These are phyloP conservation scores for Eumacrocentrus americanus DNA, from an alignment of 2,888 invertebrate species.

Conservation along the genomic window DNA sequence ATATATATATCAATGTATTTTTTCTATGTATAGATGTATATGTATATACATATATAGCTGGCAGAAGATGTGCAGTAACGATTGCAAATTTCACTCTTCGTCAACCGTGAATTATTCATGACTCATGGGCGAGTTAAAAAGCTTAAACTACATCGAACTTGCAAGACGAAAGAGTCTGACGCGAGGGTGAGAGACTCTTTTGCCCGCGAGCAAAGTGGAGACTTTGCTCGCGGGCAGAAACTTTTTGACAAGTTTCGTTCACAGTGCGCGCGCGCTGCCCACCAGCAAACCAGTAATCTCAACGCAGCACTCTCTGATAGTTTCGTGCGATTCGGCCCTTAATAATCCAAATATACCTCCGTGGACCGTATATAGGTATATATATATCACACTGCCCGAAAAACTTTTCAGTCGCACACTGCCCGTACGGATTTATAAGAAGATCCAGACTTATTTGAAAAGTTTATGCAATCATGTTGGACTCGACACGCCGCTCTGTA, in stretches of 20 bases:
- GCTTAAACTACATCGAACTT: slow-evolving; percentile 20
- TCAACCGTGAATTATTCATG: slow-evolving; percentile 24
- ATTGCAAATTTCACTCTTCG: slow-evolving; percentile 21
- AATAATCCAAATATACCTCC: slow-evolving; percentile 28
- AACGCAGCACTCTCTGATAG: slow-evolving; percentile 32
- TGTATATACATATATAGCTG: no score
- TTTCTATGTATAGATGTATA: no score
- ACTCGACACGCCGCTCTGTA: slow-evolving; percentile 38
- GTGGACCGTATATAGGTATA: background rate
- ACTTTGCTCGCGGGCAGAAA: no score
- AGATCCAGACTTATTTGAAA: slow-evolving; percentile 54
- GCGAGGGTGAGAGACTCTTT: background rate
- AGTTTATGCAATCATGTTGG: slow-evolving; percentile 53
- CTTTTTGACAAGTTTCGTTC: slow-evolving; percentile 34
- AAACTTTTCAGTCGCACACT: slow-evolving; percentile 18
- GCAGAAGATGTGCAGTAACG: no score
- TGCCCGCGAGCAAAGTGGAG: slow-evolving; percentile 16
- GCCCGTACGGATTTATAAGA: slow-evolving; percentile 45
- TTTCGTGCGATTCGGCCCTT: slow-evolving; percentile 29
- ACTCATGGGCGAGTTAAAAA: slow-evolving; percentile 11
- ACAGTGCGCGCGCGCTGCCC: slow-evolving; percentile 3
- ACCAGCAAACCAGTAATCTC: slow-evolving; percentile 28
- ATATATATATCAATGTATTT: background rate
- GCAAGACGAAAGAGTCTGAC: slow-evolving; percentile 6
- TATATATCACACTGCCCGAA: background rate